Base-by-base conservation (phyloP, 1,140 invertebrate species). In the Pemphigus obesinymphae region DNA sequence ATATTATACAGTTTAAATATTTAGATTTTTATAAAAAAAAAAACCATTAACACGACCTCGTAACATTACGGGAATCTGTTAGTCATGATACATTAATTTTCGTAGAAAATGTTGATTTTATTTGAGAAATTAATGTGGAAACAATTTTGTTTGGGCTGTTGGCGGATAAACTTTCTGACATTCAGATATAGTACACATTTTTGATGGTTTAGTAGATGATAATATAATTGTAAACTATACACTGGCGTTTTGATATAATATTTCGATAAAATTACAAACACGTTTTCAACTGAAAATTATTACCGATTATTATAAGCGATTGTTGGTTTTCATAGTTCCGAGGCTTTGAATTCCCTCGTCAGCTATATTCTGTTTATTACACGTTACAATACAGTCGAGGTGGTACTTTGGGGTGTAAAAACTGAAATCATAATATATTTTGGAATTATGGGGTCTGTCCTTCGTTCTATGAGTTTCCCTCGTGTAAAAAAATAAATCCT, bases 321-420 rank as follows among this genome's bases (percentile, higher is more conserved):
- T 23, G 13, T 70, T 45, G 66, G 15, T 29, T 17, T 70, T 29
- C 13, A 45, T 45, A 8, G 23, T 70, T 45, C 23, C 13, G 68
- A 70, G 7, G 10, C 13, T 45, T 11, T 13, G 13, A 15, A 45
- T 70, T 70, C 68, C 43, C 37, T 29, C 6, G n/a, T 23, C 66
- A 70, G 37, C 6, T 29, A 29, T 26, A 43, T 40, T 17, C 6
- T 45, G 6, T 70, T 70, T 70, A 70, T 29, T 70, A 43, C 26
- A n/a, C 34, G 15, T 2, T 70, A 43, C 11, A 70, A 17, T 13
- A 45, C 68, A 45, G 13, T 70, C 29, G 17, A 70, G 68, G 23
- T 70, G 13, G n/a, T 3, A 45, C 23, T n/a, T 70, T 45, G 68
- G 68, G 68, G 40, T 70, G 68, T 70, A 70, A n/a, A n/a, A n/a